Percentiles rank a stretch among this genome's conserved stretches.
Conservation (phyloP, 2,113 vertebrate species). For the Regulus satrapa region DNA sequence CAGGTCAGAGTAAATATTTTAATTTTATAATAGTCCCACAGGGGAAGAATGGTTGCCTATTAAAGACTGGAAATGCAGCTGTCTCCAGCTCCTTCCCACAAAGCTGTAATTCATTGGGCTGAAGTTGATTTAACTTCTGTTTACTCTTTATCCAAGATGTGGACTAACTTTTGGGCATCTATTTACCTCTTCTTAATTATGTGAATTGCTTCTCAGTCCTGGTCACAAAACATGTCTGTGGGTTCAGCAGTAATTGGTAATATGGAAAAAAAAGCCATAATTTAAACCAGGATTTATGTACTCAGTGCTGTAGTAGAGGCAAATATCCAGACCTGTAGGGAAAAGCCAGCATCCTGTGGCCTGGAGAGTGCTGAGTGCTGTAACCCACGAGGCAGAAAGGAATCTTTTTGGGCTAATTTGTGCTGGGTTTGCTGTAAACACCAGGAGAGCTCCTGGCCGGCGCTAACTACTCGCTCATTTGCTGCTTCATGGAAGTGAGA, state of each 20-base stretch:
- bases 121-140: not conserved
- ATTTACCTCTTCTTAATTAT: not conserved
- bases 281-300: not conserved
- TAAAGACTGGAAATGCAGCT: not conserved
- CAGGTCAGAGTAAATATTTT: not conserved
- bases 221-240: not conserved
- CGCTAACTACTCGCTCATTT: fast-evolving
- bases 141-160: not conserved
- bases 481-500: not conserved
- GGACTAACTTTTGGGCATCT: not conserved
- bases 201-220: not conserved
- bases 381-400: not conserved
- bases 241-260: not conserved
- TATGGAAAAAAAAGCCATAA: not conserved
- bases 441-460: not conserved
- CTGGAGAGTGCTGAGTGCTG: not conserved
- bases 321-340: not conserved
- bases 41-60: not conserved
- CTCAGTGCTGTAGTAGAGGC: not conserved
- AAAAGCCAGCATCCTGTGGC: not conserved
- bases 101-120: not conserved
- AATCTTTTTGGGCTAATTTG: not conserved
- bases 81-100: not conserved
- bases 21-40: not conserved
- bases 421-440: not conserved